phyloP scores from a whole-genome alignment of 2,888 invertebrate genomes.

The Loripinus fragilis region DNA sequence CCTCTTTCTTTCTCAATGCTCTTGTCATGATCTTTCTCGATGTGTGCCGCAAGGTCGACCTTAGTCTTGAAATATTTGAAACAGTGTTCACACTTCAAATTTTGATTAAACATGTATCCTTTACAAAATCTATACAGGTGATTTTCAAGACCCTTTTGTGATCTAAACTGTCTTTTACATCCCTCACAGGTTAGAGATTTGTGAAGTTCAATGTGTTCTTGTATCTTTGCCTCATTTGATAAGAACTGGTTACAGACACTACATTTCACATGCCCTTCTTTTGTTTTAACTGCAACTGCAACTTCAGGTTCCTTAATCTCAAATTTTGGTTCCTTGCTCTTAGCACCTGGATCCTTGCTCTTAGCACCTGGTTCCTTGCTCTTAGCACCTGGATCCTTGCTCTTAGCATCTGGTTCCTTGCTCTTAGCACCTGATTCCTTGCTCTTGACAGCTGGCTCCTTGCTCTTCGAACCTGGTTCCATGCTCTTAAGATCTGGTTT shows the following conservation, averaged over 20 bases:
- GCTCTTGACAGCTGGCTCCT: too few relatives aligned
- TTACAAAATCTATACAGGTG: not conserved
- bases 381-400: too few relatives aligned
- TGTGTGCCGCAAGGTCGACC: not conserved
- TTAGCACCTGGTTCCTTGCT: too few relatives aligned
- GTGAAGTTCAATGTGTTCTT: not conserved
- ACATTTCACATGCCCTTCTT: not conserved
- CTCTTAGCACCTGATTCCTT: too few relatives aligned
- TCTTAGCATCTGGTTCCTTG: too few relatives aligned
- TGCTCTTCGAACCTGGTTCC: too few relatives aligned
- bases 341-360: too few relatives aligned
- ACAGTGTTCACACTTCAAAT: not conserved
- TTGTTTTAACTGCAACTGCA: not conserved
- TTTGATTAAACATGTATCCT: not conserved
- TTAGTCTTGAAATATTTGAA: not conserved
- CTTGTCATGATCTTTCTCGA: not conserved
- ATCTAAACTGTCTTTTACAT: not conserved
- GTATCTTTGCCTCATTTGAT: not conserved
- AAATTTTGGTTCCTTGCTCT: not conserved
- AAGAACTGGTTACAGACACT: conserved; percentile 3
- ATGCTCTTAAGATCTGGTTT: not conserved
- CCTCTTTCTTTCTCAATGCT: not conserved
- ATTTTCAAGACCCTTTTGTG: not conserved
- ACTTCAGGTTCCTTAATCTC: not conserved
- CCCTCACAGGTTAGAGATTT: not conserved